Conservation (phyloP, 2,797 vertebrate species). For the Enteromius trimaculatus region DNA sequence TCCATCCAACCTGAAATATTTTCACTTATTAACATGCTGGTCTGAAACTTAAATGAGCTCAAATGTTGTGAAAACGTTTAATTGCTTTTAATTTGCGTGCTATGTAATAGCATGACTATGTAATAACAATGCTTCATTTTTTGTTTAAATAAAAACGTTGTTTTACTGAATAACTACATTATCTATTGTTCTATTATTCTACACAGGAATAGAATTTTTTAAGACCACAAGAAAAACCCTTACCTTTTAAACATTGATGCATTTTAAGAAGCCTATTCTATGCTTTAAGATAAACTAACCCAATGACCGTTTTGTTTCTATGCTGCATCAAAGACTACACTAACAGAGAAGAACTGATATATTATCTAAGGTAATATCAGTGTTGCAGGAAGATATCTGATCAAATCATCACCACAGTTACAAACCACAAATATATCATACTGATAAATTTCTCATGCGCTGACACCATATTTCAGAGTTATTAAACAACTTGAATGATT, state of each 20-base stretch:
- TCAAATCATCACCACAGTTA: background rate
- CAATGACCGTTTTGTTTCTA: background rate
- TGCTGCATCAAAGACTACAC: background rate
- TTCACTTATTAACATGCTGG: background rate
- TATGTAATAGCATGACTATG: background rate
- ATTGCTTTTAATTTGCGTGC: background rate
- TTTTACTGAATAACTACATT: background rate
- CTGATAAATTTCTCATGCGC: background rate
- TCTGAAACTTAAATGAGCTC: background rate
- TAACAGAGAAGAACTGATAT: background rate
- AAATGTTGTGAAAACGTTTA: background rate
- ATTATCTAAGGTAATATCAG: background rate
- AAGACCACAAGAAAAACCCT: background rate
- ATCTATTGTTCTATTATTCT: background rate
- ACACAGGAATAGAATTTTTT: background rate
- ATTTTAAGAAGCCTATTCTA: background rate
- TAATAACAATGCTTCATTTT: background rate
- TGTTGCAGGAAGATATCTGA: background rate
- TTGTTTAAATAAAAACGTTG: background rate
- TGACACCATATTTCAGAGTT: background rate
- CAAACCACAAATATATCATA: conserved; percentile 11
- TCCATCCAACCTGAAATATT: background rate
- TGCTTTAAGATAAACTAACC: background rate
- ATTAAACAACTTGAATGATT: background rate
- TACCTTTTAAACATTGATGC: background rate